Evolutionary conservation across 1,140 invertebrate genomes (phyloP), one percentile per base, ranked within the genome.

Genomic region (Drosophila sp.): DNA sequence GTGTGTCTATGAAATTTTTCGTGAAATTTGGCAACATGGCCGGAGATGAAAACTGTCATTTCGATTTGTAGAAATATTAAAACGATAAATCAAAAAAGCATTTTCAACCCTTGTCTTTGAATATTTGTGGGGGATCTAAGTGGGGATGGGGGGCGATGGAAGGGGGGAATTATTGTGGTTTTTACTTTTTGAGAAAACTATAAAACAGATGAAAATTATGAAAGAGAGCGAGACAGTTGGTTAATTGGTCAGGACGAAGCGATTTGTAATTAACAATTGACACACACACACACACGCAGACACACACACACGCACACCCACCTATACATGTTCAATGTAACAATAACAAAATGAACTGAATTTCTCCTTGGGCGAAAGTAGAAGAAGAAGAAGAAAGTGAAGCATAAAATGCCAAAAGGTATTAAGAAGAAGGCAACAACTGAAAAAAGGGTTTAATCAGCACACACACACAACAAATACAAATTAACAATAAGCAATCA

Each of bases 191-290:
- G 81, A 81, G 87, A 83, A 86, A 79, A 86, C 74, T 77, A 77
- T 27, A 27, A 77, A 67, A 57, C 72, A 64, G 78, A 55, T 67
- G 79, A 67, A 83, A 86, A 86, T 86, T 86, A 86, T 86, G 83
- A 40, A 47, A 10, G 35, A 29, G 4, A 1, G 11, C 11, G 54
- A 32, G 8, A 47, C 55, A 47, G 66, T 60, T 63, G 78, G 58
- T 71, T 80, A 84, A 79, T 84, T 80, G 80, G 70, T 83, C 70
- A 82, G 67, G 80, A 77, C 64, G 65, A 71, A 69, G 75, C 90
- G 90, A 91, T 91, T 91, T 90, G 90, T 91, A 91, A 91, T 91
- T 91, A 91, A 91, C 83, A 86, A 79, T 87, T 79, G 68, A 87
- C 83, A 83, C 64, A 82, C 60, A 68, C 41, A 63, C 40, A 67